These are phyloP conservation scores for Fregata magnificens DNA, from an alignment of 2,113 vertebrate genomes.

Conservation along the genomic window DNA sequence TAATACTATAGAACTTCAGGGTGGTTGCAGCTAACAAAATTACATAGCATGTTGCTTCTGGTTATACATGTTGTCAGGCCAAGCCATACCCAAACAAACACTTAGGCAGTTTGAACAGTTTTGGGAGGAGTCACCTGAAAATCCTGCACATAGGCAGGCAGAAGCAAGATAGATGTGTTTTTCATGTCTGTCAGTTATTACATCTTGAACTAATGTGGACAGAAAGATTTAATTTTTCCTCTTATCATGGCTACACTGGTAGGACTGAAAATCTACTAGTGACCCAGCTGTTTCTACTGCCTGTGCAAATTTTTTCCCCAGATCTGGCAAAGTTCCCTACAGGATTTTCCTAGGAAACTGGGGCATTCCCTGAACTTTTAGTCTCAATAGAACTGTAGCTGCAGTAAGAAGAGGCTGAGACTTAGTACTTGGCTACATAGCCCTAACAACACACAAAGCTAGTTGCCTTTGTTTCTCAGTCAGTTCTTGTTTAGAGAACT, in stretches of 20 bases:
- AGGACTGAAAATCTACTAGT: neutral
- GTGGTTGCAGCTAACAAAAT: neutral
- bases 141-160: neutral
- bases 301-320: neutral
- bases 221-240: neutral
- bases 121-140: neutral
- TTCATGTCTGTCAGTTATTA: neutral
- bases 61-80: neutral
- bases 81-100: neutral
- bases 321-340: neutral
- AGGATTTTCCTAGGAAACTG: neutral
- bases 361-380: neutral
- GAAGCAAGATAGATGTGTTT: neutral
- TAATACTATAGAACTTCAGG: neutral
- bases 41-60: neutral
- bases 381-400: neutral
- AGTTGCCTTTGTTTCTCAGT: neutral
- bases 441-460: neutral
- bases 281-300: neutral
- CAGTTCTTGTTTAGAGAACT: neutral
- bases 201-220: neutral
- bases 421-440: neutral
- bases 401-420: neutral
- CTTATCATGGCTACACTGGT: neutral
- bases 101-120: neutral